Base-by-base conservation (phyloP, 1,140 invertebrate genomes). In the Probaryconus sp. region DNA sequence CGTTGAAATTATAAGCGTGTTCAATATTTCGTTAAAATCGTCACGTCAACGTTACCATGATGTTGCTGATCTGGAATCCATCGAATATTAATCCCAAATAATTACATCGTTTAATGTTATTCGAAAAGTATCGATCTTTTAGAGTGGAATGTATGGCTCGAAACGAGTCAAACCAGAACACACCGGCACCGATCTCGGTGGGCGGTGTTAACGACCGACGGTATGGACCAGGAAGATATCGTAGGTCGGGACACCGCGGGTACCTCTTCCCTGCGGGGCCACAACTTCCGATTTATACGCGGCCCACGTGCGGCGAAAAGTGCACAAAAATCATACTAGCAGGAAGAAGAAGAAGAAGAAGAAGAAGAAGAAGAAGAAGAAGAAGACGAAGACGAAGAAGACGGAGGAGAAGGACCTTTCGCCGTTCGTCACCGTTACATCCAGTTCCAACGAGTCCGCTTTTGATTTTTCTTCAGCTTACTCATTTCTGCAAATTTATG, bases 171-270 rank as follows among this genome's bases (percentile, higher is more conserved):
- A 68, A 58, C 65, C 43, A 53, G 76, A 74, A 63, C 37, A 6
- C 10, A 35, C 14, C 33, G 11, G 58, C 20, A 45, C 35, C 24
- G 50, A 69, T 69, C 37, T 61, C 48, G 51, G 71, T 74, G 61
- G 71, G 71, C 71, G 76, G 61, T 69, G 76, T 75, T 71, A 78
- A 71, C 70, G 67, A 68, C 55, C 70, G 69, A 60, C 55, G 63
- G 58, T 76, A 45, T 71, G 7, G 45, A 78, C 64, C 68, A 58
- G 72, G 60, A 72, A 78, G 68, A 45, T 72, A 72, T 61, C 76
- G 72, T 76, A 78, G 76, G 72, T 78, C 76, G 72, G 72, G 72
- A 60, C 64, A 50, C 65, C 33, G 50, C 68, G 64, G 74, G 63
- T 51, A 68, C 56, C 40, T 6, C 45, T 35, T 16, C 51, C 40